Evolutionary conservation across 2,113 vertebrate species (phyloP).

Genomic region (Oreochromis tanganicae): DNA sequence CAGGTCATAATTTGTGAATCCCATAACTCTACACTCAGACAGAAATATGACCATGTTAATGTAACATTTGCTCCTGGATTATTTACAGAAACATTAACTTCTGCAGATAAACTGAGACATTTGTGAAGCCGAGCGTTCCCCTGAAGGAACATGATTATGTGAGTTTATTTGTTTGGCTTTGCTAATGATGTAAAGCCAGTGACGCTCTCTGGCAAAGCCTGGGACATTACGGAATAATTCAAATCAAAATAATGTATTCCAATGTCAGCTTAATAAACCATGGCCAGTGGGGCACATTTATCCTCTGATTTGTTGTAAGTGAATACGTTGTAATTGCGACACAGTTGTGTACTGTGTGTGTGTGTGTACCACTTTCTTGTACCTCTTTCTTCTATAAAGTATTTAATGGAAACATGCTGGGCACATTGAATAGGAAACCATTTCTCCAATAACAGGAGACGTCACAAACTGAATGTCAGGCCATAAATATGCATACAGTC

Average conservation of each 20-base stretch:
- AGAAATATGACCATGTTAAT: neutral
- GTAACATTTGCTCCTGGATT: conserved; percentile 18
- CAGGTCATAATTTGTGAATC: neutral
- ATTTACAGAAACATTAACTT: conserved; percentile 18
- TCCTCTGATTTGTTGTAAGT: neutral
- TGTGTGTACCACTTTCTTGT: neutral
- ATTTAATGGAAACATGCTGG: neutral
- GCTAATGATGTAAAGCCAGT: conserved; percentile 41
- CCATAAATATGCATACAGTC: neutral
- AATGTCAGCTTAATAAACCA: neutral
- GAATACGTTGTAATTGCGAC: neutral
- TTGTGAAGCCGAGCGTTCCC: neutral
- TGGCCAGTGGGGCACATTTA: neutral
- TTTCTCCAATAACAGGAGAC: neutral
- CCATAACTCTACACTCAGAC: neutral
- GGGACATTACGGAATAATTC: conserved; percentile 19
- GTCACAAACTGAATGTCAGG: neutral
- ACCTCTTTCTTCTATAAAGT: neutral
- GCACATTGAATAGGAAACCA: neutral
- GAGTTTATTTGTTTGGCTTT: conserved; percentile 39
- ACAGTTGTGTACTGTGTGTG: neutral
- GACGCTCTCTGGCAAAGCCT: neutral
- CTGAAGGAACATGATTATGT: conserved; percentile 5
- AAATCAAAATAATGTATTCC: conserved; percentile 33
- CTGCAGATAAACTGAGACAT: conserved; percentile 19